Percentiles rank a stretch among this genome's conserved stretches.
phyloP scores from a whole-genome alignment of 2,113 vertebrate species.

The Mormyrus iriodes region DNA sequence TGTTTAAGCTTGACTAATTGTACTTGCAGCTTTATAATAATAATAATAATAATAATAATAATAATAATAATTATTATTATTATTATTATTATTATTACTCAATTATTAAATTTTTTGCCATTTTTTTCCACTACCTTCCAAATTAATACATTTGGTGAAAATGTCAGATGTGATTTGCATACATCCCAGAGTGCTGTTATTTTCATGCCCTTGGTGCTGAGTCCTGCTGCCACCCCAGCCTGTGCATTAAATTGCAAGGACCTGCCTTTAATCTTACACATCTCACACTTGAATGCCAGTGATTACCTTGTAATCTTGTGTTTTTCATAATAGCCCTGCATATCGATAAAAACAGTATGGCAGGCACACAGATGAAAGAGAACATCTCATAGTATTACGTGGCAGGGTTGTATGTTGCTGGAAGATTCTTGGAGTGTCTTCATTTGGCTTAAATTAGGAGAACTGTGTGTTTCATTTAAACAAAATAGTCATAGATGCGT shows the following conservation, averaged over 20 bases:
- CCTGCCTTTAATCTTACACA: background rate
- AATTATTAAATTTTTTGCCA: too few relatives aligned
- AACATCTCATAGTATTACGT: background rate
- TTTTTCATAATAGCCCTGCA: background rate
- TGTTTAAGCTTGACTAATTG: slow-evolving; percentile 6
- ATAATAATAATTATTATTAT: too few relatives aligned
- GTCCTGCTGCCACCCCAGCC: background rate
- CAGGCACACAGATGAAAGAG: slow-evolving; percentile 4
- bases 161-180: background rate
- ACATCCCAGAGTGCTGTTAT: background rate
- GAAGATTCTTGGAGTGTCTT: background rate
- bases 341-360: background rate
- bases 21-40: background rate
- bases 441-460: background rate
- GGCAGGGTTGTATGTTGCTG: background rate
- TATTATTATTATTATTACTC: too few relatives aligned
- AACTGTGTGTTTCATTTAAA: background rate
- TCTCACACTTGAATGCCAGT: background rate
- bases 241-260: background rate
- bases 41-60: too few relatives aligned
- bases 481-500: background rate
- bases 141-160: background rate
- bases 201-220: background rate
- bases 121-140: background rate
- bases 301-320: background rate